Evolutionary conservation across 2,113 vertebrate species (phyloP), one percentile per base, ranked within the genome.

Genomic region (Cyanoramphus novaezelandiae): DNA sequence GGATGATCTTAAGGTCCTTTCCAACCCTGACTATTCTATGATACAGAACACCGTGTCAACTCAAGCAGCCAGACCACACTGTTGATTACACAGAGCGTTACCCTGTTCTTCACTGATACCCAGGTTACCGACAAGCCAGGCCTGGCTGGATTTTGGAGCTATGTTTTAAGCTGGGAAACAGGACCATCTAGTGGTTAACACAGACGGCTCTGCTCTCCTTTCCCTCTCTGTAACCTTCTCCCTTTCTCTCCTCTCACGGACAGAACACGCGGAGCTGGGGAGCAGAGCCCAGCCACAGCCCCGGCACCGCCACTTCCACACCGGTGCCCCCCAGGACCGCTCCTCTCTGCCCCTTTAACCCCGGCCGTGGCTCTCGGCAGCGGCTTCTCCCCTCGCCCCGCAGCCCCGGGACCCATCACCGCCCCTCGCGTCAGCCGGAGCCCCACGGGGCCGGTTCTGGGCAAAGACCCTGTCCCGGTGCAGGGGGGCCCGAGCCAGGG

Each of bases 131-230:
- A 25, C 77, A 70, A 86, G 21, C 7, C 47, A 76, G 64, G 29
- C 67, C 10, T 43, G 43, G 12, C 41, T 71, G 84, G 69, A 28
- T 39, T 91, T 83, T n/a, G 29, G 52, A 87, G 19, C 10, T 23
- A 7, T 11, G 52, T 49, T 90, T 57, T 46, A 33, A 21, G 76
- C 85, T 90, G 80, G 95, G 81, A 84, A 87, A 86, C 43, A 88
- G 84, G 59, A 84, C 92, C 95, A 96, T 60, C 96, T 97, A 96
- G 92, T 91, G 96, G 88, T 67, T 80, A 86, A 59, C 20, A 24
- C 14, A 7, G 2, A 92, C 31, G 8, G 9, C 55, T 57, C 55
- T 31, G 17, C 52, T 29, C 50, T 9, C 11, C 31, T 33, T 55
- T 33, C 29, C 18, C 29, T 20, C 31, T 33, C 53, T 18, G 18